Evolutionary conservation across 2,797 vertebrate genomes (phyloP).

Genomic region (Gouania willdenowi): DNA sequence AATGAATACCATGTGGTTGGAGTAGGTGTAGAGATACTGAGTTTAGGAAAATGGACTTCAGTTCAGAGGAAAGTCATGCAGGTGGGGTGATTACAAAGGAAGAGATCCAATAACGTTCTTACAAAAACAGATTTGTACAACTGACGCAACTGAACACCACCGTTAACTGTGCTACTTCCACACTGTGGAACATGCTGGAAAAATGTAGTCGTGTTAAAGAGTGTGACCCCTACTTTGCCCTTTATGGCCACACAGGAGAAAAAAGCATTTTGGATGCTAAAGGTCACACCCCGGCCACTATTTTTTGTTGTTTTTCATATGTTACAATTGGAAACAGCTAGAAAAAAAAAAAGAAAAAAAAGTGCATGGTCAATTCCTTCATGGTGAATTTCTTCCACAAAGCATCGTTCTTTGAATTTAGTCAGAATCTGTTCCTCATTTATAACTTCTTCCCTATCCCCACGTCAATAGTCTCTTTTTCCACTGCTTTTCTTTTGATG

Average conservation of each 20-base stretch:
- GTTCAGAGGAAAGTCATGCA: conserved; percentile 63
- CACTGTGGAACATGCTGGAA: conserved; percentile 60
- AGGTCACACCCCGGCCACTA: conserved; percentile 36
- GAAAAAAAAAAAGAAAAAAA: too few relatives aligned
- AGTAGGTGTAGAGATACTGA: conserved; percentile 66
- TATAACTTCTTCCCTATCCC: conserved; percentile 52
- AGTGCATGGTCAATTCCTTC: conserved; percentile 19
- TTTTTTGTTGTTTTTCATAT: conserved; percentile 24
- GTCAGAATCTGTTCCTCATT: conserved; percentile 62
- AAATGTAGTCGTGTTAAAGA: conserved; percentile 57
- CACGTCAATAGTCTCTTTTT: conserved; percentile 59
- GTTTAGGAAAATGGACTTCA: conserved; percentile 71
- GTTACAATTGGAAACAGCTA: conserved; percentile 19
- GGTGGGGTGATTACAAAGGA: conserved; percentile 56
- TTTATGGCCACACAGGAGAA: conserved; percentile 19
- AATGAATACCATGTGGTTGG: conserved; percentile 75
- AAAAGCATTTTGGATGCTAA: conserved; percentile 20
- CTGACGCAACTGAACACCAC: conserved; percentile 40
- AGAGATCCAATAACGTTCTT: conserved; percentile 68
- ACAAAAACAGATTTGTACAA: conserved; percentile 48
- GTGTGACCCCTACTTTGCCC: conserved; percentile 11
- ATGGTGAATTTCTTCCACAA: conserved; percentile 40
- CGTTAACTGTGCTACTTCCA: conserved; percentile 36
- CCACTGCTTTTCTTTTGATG: conserved; percentile 14
- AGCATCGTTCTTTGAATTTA: conserved; percentile 21